These are phyloP conservation scores for Zenarchopterus dispar DNA, from an alignment of 2,797 vertebrate species.

Conservation along the genomic window DNA sequence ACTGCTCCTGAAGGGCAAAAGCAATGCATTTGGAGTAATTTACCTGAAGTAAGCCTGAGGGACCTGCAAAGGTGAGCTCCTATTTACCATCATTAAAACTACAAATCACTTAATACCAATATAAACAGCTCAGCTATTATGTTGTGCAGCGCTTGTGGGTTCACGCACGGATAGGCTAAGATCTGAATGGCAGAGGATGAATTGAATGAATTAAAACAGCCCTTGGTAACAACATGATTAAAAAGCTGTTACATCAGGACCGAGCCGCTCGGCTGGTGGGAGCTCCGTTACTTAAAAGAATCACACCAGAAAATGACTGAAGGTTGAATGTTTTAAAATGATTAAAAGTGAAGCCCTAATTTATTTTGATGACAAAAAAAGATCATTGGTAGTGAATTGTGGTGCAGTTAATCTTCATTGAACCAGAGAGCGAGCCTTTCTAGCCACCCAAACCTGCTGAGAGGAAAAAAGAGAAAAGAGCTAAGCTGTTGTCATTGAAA, in stretches of 20 bases:
- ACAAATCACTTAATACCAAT: conserved; percentile 84
- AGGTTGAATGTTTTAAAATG: conserved; percentile 66
- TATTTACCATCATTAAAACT: conserved; percentile 85
- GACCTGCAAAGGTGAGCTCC: conserved; percentile 79
- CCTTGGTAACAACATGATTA: conserved; percentile 78
- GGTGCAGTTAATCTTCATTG: conserved; percentile 72
- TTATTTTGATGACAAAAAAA: conserved; percentile 71
- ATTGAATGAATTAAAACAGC: conserved; percentile 83
- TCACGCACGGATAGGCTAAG: conserved; percentile 79
- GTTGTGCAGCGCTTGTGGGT: conserved; percentile 67
- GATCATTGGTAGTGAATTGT: conserved; percentile 70
- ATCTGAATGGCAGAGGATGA: conserved; percentile 77
- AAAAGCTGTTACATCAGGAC: conserved; percentile 78
- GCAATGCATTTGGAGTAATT: conserved; percentile 81
- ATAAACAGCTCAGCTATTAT: conserved; percentile 83
- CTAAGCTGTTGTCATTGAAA: conserved; percentile 72
- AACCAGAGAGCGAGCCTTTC: conserved; percentile 56
- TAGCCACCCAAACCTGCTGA: conserved; percentile 48
- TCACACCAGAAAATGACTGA: conserved; percentile 41
- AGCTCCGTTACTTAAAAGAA: conserved; percentile 43
- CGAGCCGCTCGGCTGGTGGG: conserved; percentile 39
- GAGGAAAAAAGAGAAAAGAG: conserved; percentile 44
- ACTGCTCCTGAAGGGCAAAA: conserved; percentile 75
- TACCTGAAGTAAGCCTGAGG: conserved; percentile 83
- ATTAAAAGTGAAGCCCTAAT: conserved; percentile 70